These are phyloP conservation scores for Myopa tessellatipennis DNA, from an alignment of 2,888 invertebrate species.

Conservation along the genomic window DNA sequence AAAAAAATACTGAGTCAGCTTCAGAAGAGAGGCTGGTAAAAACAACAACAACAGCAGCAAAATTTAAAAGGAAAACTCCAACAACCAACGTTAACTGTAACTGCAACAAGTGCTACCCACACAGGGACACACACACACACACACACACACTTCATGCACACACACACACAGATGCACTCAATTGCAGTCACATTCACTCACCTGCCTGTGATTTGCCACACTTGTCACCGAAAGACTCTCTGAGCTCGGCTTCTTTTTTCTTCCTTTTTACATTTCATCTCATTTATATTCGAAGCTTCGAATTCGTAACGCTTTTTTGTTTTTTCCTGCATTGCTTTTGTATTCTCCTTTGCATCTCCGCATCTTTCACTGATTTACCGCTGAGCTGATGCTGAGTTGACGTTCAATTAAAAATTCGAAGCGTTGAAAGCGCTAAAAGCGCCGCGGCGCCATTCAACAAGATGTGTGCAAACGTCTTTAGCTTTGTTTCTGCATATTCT, in stretches of 20 bases:
- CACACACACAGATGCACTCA: neutral
- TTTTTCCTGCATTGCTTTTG: neutral
- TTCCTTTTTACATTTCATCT: neutral
- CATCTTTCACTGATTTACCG: neutral
- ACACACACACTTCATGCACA: neutral
- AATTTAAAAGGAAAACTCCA: neutral
- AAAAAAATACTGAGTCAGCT: neutral
- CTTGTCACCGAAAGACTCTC: neutral
- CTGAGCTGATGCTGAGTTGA: conserved; percentile 8
- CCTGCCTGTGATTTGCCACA: neutral
- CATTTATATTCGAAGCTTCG: neutral
- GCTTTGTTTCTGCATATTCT: neutral
- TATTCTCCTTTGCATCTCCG: neutral
- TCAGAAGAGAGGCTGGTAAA: neutral
- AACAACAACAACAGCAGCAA: conserved; percentile 17
- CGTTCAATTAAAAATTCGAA: conserved; percentile 25
- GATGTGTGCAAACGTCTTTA: neutral
- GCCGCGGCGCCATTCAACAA: conserved; percentile 28
- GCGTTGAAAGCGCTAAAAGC: neutral
- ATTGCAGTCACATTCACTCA: neutral
- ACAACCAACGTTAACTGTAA: neutral
- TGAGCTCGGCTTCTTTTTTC: neutral
- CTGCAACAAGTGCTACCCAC: conserved; percentile 28
- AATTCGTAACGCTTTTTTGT: neutral
- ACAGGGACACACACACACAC: conserved; percentile 16